A percentile compares a stretch with the other conserved stretches of the same genome.
phyloP scores from a whole-genome alignment of 2,888 invertebrate species.

The Microctonus aethiopoides region DNA sequence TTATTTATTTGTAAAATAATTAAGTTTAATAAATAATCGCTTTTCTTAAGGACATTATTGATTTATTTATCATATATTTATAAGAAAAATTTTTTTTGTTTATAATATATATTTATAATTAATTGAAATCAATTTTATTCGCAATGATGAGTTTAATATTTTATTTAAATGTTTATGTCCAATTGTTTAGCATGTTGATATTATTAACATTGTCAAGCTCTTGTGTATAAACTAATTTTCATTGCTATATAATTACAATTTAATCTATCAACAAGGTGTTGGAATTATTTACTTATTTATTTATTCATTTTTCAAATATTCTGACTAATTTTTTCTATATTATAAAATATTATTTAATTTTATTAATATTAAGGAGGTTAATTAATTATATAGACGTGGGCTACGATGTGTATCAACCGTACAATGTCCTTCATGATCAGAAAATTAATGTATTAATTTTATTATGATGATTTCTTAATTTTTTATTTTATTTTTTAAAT shows the following conservation, averaged over 20 bases:
- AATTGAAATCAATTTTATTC: not conserved
- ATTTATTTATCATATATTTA: not conserved
- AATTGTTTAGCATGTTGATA: slow-evolving; percentile 9
- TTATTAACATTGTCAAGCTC: not conserved
- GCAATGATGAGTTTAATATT: not conserved
- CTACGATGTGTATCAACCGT: not conserved
- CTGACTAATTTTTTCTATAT: slow-evolving; percentile 2
- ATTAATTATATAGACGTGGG: no score
- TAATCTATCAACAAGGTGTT: not conserved
- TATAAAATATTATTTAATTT: no score
- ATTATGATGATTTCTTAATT: no score
- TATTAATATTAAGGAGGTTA: no score
- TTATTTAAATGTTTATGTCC: slow-evolving; percentile 2
- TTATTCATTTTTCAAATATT: not conserved
- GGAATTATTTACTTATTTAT: not conserved
- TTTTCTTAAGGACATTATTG: slow-evolving; percentile 24
- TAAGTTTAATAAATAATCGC: slow-evolving; percentile 25
- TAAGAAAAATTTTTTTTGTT: not conserved
- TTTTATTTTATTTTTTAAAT: no score
- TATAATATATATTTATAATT: not conserved
- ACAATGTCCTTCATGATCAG: no score
- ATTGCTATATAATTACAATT: not conserved
- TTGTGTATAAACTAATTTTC: not conserved
- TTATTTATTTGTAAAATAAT: slow-evolving; percentile 1
- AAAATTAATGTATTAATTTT: no score